Base-by-base conservation (phyloP, 2,113 vertebrate genomes). In the Bambusicola thoracicus region DNA sequence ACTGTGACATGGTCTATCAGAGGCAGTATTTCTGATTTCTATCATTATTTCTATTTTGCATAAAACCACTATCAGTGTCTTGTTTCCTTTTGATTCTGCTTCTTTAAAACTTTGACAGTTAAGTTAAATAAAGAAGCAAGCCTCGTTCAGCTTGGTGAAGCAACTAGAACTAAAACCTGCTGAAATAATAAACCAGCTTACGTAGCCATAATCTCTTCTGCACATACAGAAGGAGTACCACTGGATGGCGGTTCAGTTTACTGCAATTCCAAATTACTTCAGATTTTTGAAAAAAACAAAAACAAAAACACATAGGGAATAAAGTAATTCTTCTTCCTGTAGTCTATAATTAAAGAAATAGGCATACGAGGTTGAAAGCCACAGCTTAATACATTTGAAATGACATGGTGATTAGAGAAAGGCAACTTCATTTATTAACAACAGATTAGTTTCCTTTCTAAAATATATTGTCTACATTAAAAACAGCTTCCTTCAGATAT, bases 151-250 rank as follows among this genome's bases (percentile, higher is more conserved):
- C 22, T 30, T 14, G 12, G 11, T 58, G 43, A 89, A 89, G 68
- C n/a, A 85, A 75, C 61, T n/a, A 53, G 17, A 89, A 89, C 65
- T 75, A 85, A 95, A 97, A 86, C 21, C 13, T 49, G 68, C 40
- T 36, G 83, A 83, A 92, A 92, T 41, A 79, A 87, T 25, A 55
- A 56, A 63, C 27, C 15, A 72, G 19, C 17, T 89, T 86, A 77
- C 51, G 46, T 40, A 2, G 2, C 36, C 55, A 34, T 40, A 72
- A 61, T 41, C 16, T 41, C 18, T 83, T 79, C 62, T 76, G 68
- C 34, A 87, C 20, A 20, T 48, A 46, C 34, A 51, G 56, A 59
- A 90, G 41, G 25, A 86, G 81, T 13, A 44, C 12, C 49, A 70
- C 48, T 61, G 53, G 6, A 65, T 46, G 38, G 8, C 89, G 6